A percentile compares a stretch with the other conserved stretches of the same genome.
Evolutionary conservation across 1,140 invertebrate genomes (phyloP).

Genomic region (Sycophila sp.): DNA sequence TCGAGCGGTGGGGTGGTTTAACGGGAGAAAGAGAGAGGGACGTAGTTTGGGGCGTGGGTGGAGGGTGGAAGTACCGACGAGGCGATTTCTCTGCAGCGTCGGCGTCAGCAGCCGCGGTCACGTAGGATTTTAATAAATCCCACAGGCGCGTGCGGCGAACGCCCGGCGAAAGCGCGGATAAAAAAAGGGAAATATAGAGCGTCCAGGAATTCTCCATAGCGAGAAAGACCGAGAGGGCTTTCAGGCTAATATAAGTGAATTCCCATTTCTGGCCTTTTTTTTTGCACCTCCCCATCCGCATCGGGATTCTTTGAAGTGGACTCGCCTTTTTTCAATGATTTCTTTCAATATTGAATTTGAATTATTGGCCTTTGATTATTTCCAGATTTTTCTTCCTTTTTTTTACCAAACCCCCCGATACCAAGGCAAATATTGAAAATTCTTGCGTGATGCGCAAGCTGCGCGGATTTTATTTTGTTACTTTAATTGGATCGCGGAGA

Average conservation of each 20-base stretch:
- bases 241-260: not conserved
- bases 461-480: too few species aligned
- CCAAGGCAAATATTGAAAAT: too few species aligned
- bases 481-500: too few species aligned
- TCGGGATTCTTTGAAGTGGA: too few species aligned
- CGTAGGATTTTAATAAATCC: constrained; percentile 35
- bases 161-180: not conserved
- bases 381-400: too few species aligned
- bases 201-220: not conserved
- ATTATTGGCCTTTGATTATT: too few species aligned
- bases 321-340: too few species aligned
- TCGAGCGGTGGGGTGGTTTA: not conserved
- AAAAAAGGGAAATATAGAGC: not conserved
- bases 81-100: constrained; percentile 6
- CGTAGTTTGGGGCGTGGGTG: not conserved
- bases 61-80: constrained; percentile 1
- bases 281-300: too few species aligned
- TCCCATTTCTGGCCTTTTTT: not conserved
- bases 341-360: too few species aligned
- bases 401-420: too few species aligned
- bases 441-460: too few species aligned
- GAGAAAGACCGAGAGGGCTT: not conserved
- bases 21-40: not conserved
- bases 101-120: not conserved
- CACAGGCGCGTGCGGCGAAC: not conserved